These are phyloP conservation scores for Sisyra nigra DNA, from an alignment of 2,888 invertebrate species.

Conservation along the genomic window DNA sequence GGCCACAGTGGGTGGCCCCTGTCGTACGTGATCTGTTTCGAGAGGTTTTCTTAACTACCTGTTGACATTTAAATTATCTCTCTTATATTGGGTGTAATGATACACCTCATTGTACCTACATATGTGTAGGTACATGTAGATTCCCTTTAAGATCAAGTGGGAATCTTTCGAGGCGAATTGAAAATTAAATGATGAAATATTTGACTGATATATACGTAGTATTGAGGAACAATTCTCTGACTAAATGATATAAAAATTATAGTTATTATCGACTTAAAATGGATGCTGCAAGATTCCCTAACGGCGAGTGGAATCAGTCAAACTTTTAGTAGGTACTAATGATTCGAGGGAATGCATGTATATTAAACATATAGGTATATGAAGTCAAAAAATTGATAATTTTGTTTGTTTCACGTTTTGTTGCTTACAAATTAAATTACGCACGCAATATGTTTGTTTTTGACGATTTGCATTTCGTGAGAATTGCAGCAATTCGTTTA, in stretches of 20 bases:
- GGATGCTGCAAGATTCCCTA: constrained; percentile 7
- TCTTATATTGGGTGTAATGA: constrained; percentile 15
- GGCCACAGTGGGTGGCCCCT: constrained; percentile 15
- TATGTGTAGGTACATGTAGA: neutral
- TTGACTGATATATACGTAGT: no score
- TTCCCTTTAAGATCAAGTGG: no score
- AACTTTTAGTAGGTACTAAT: neutral
- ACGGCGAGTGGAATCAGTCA: no score
- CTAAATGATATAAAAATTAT: constrained; percentile 12
- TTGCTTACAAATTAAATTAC: constrained; percentile 8
- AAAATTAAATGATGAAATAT: no score
- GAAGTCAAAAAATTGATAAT: neutral
- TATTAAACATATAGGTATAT: neutral
- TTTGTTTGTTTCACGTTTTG: neutral
- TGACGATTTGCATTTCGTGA: no score
- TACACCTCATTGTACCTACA: constrained; percentile 9
- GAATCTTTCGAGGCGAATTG: no score
- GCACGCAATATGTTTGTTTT: constrained; percentile 6
- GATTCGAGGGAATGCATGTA: neutral
- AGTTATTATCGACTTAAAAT: constrained; percentile 10
- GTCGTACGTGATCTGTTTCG: constrained; percentile 7
- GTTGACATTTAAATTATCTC: constrained; percentile 18
- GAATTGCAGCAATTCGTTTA: no score
- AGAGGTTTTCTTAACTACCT: constrained; percentile 15
- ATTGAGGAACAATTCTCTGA: constrained; percentile 7